A percentile compares a stretch with the other conserved stretches of the same genome.
These are phyloP conservation scores for Melanotaenia nigrans DNA, from an alignment of 2,797 vertebrate genomes.

Conservation along the genomic window DNA sequence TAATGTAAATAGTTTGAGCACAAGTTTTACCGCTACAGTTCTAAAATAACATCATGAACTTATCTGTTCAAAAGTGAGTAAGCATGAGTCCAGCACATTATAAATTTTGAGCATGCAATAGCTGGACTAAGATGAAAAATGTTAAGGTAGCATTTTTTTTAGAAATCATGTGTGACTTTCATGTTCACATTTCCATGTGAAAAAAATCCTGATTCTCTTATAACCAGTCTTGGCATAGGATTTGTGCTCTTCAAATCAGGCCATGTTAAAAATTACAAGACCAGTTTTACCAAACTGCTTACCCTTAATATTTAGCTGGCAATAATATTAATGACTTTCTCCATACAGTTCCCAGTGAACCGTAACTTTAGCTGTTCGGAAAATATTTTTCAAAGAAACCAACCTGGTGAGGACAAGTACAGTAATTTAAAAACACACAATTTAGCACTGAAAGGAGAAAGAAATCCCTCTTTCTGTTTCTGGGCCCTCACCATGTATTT, in stretches of 20 bases:
- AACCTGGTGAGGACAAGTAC: constrained; percentile 49
- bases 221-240: not conserved
- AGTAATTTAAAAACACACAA: constrained; percentile 67
- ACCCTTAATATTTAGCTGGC: not conserved
- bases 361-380: constrained; percentile 28
- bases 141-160: not conserved
- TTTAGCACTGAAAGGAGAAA: constrained; percentile 35
- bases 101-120: not conserved
- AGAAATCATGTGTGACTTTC: not conserved
- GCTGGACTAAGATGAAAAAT: not conserved
- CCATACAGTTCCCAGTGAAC: constrained; percentile 26
- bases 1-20: too few species aligned
- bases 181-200: not conserved
- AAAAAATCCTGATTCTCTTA: not conserved
- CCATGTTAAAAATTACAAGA: not conserved
- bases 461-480: constrained; percentile 41
- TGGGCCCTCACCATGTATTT: constrained; percentile 71
- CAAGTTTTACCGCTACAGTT: too few species aligned
- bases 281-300: constrained; percentile 1
- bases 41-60: not conserved
- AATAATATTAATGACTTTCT: constrained; percentile 25
- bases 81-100: not conserved
- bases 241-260: not conserved
- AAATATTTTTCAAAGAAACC: constrained; percentile 43
- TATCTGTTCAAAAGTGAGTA: not conserved